These are phyloP conservation scores for Morpho deidamia DNA, from an alignment of 2,888 invertebrate species.

Conservation along the genomic window DNA sequence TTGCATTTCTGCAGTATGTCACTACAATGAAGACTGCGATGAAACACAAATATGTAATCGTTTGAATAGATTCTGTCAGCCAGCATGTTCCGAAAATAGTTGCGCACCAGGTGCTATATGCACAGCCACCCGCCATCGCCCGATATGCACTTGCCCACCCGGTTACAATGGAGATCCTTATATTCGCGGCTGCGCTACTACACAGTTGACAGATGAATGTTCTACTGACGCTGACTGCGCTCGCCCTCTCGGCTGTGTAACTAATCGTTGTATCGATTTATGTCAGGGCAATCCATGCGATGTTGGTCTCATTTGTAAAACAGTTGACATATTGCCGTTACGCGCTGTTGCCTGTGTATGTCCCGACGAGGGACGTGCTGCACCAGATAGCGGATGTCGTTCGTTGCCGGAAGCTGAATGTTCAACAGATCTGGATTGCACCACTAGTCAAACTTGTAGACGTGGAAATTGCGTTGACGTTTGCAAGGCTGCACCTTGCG, in stretches of 20 bases:
- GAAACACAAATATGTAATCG: conserved; percentile 91
- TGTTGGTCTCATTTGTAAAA: conserved; percentile 87
- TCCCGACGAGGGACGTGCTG: conserved; percentile 87
- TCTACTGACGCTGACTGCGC: conserved; percentile 87
- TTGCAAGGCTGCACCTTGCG: conserved; percentile 87
- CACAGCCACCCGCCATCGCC: conserved; percentile 84
- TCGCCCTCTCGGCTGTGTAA: conserved; percentile 86
- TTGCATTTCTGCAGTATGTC: conserved; percentile 90
- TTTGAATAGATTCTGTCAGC: conserved; percentile 88
- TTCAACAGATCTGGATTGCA: conserved; percentile 85
- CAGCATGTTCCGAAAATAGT: conserved; percentile 88
- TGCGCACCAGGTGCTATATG: conserved; percentile 90
- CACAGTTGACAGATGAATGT: conserved; percentile 79
- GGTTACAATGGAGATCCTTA: conserved; percentile 90
- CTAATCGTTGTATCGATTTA: conserved; percentile 86
- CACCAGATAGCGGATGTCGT: conserved; percentile 85
- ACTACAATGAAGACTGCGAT: conserved; percentile 93
- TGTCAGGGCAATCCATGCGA: conserved; percentile 87
- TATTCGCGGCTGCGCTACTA: conserved; percentile 66
- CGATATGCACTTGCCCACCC: conserved; percentile 86
- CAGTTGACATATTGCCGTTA: conserved; percentile 87
- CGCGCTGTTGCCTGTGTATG: conserved; percentile 93
- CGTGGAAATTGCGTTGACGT: conserved; percentile 88
- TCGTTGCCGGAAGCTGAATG: conserved; percentile 81
- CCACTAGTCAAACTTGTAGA: conserved; percentile 85